Evolutionary conservation across 2,888 invertebrate species (phyloP), one percentile per base, ranked within the genome.

Genomic region (Gnatocerus cornutus): DNA sequence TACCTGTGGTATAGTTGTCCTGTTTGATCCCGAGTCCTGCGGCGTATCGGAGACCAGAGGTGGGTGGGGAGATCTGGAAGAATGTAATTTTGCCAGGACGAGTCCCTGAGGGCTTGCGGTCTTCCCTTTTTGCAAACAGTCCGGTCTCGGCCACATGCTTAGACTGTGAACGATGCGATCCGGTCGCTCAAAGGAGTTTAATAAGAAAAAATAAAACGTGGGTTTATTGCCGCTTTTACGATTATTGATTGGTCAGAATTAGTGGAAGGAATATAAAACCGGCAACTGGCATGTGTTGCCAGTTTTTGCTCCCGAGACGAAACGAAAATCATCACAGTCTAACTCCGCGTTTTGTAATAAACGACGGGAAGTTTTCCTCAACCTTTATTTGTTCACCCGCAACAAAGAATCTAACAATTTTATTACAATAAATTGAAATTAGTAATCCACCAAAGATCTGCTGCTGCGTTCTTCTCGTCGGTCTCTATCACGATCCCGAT

Each of bases 81-180:
- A 83, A 84, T 84, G 83, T 84, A 84, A 84, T 84, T 84, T 84
- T 81, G 82, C 80, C 79, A 79, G 81, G 83, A 84, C 83, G 83
- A 81, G 82, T 82, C 84, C 82, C 83, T 74, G 66, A 79, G 80
- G 84, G 78, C 45, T 82, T 82, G 82, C 81, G 83, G 80, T 81
- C 79, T 80, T 80, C 81, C 82, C 81, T 81, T 82, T 82, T 82
- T 81, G 79, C 81, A 82, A 82, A 81, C 81, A 81, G 82, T 82
- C 82, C 81, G 76, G 81, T 76, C 71, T 75, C 74, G 79, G 77
- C 79, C 80, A 78, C 76, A 74, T 76, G 73, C 76, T 78, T 77
- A 79, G 80, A 80, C 75, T 80, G 80, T 80, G 81, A 81, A 77
- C 74, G 73, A 74, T 6, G 62, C 50, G 53, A 53, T 53, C 63